phyloP scores from a whole-genome alignment of 2,113 vertebrate genomes.

The Trogon surrucura region DNA sequence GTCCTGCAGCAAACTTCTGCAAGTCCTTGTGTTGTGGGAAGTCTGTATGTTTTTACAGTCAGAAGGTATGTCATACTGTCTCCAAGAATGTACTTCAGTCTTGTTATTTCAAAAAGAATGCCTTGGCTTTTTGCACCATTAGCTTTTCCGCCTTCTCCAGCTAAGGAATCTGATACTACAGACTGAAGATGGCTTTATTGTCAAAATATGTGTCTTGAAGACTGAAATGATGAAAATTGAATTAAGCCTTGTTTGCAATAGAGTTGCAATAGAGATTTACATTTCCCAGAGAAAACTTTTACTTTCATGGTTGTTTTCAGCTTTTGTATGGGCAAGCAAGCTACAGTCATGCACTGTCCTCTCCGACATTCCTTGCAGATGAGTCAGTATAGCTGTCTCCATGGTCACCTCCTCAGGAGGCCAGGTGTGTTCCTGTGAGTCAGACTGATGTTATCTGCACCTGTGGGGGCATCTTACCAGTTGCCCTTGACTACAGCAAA shows the following conservation, averaged over 20 bases:
- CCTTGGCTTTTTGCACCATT: neutral
- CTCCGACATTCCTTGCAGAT: accelerated
- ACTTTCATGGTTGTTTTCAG: neutral
- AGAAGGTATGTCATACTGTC: neutral
- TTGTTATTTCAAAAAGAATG: neutral
- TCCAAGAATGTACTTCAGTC: neutral
- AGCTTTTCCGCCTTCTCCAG: neutral
- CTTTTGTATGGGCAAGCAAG: neutral
- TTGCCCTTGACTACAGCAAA: neutral
- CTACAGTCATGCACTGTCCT: neutral
- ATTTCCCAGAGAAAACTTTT: neutral
- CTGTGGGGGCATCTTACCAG: neutral
- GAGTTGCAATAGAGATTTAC: neutral
- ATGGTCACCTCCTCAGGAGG: accelerated
- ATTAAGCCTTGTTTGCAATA: neutral
- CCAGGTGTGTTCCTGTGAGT: neutral
- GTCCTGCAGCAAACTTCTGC: neutral
- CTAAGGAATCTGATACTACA: neutral
- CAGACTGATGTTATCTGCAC: accelerated
- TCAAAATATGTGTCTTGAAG: neutral
- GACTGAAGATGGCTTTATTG: neutral
- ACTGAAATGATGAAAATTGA: neutral
- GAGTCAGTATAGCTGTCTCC: accelerated
- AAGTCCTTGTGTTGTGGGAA: neutral
- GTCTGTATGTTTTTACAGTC: neutral